A percentile compares a stretch with the other conserved stretches of the same genome.
phyloP scores from a whole-genome alignment of 2,113 vertebrate genomes.

The Corythornis vintsioides region DNA sequence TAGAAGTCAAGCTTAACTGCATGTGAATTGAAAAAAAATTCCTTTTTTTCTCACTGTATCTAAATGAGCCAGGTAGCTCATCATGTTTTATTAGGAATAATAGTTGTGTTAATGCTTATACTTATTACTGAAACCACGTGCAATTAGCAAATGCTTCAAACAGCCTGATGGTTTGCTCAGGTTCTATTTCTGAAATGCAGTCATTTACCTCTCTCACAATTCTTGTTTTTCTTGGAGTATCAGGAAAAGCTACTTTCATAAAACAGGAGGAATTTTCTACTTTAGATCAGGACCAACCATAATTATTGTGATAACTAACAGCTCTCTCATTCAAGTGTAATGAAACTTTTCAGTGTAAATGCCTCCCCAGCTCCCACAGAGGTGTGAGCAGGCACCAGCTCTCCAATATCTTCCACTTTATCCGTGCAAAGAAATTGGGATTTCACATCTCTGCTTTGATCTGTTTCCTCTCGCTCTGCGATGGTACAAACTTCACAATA shows the following conservation, averaged over 20 bases:
- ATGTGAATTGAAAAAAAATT: conserved; percentile 11
- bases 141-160: conserved; percentile 64
- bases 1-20: conserved; percentile 26
- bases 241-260: not conserved
- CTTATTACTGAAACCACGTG: conserved; percentile 53
- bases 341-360: conserved; percentile 22
- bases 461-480: conserved; percentile 53
- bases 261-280: not conserved
- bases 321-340: conserved; percentile 49
- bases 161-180: not conserved
- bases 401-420: not conserved
- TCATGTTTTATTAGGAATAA: conserved; percentile 61
- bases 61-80: conserved; percentile 45
- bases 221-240: not conserved
- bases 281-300: not conserved
- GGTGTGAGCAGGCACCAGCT: not conserved
- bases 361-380: not conserved
- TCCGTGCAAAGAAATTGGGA: not conserved
- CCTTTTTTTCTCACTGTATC: conserved; percentile 29
- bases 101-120: conserved; percentile 39
- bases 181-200: not conserved
- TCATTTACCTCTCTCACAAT: not conserved
- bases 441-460: conserved; percentile 6
- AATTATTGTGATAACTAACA: conserved; percentile 38
- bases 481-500: conserved; percentile 55